phyloP scores from a whole-genome alignment of 2,797 vertebrate species.

The Ctenopoma kingsleyae region DNA sequence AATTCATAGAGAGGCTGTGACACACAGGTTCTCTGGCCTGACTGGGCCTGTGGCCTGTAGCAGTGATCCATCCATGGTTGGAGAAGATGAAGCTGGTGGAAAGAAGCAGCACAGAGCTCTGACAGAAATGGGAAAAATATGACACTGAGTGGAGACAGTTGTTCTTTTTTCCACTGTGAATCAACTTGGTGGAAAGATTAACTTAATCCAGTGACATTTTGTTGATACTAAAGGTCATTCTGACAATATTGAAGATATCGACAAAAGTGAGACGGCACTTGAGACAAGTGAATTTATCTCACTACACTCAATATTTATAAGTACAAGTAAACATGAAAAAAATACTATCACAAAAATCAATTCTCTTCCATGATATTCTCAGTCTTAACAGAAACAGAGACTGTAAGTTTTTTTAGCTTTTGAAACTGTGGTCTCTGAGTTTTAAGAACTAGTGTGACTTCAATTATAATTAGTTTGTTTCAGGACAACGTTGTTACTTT shows the following conservation, averaged over 20 bases:
- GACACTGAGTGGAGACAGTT: not conserved
- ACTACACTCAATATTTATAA: not conserved
- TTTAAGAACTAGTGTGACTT: not conserved
- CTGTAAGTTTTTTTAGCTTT: not conserved
- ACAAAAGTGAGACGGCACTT: not conserved
- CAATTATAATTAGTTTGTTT: not conserved
- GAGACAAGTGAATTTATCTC: conserved; percentile 15
- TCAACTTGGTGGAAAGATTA: conserved; percentile 12
- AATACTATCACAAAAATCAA: not conserved
- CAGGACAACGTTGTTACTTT: not conserved
- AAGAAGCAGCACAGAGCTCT: not conserved
- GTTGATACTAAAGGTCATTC: not conserved
- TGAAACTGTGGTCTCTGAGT: not conserved
- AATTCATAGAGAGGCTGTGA: too few species aligned
- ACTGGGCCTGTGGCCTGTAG: too few species aligned
- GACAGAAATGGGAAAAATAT: not conserved
- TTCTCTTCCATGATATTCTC: not conserved
- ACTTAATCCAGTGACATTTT: conserved; percentile 33
- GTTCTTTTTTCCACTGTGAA: conserved; percentile 20
- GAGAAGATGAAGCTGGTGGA: not conserved
- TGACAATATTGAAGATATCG: conserved; percentile 18
- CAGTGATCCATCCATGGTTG: not conserved
- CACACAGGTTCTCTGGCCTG: too few species aligned
- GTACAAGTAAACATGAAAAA: not conserved
- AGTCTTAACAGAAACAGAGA: not conserved